phyloP scores from a whole-genome alignment of 2,113 vertebrate genomes.

The Paradisaea rubra region DNA sequence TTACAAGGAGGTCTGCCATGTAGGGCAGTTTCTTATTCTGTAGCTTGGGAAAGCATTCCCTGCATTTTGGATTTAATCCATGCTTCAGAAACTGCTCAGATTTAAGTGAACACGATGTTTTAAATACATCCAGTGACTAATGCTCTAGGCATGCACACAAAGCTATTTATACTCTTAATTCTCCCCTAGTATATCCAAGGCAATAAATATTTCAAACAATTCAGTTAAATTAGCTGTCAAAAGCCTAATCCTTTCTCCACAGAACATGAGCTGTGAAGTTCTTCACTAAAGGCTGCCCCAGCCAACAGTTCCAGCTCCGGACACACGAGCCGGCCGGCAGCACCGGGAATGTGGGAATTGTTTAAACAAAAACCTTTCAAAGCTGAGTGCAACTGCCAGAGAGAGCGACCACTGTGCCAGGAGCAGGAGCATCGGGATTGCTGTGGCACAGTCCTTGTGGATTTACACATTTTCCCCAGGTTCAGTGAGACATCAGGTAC shows the following conservation, averaged over 20 bases:
- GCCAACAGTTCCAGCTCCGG: background rate
- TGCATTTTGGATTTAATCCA: background rate
- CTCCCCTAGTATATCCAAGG: background rate
- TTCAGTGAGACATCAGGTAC: background rate
- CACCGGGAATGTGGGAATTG: background rate
- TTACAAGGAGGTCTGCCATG: background rate
- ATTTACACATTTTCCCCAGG: background rate
- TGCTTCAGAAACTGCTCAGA: slow-evolving; percentile 9
- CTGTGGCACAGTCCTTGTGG: background rate
- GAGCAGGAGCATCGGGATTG: background rate
- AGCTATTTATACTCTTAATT: slow-evolving; percentile 15
- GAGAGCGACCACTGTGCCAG: background rate
- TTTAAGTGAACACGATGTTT: background rate
- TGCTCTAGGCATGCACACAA: background rate
- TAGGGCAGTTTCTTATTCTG: background rate
- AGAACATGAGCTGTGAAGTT: background rate
- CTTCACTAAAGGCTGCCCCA: background rate
- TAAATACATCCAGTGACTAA: slow-evolving; percentile 13
- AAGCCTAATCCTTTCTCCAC: background rate
- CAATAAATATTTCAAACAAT: slow-evolving; percentile 1
- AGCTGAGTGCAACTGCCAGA: background rate
- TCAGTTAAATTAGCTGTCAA: background rate
- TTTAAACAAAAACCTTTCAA: background rate
- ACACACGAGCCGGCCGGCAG: background rate
- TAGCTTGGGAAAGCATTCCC: background rate